Conservation (phyloP, 2,113 vertebrate genomes). For the Chunga burmeisteri region DNA sequence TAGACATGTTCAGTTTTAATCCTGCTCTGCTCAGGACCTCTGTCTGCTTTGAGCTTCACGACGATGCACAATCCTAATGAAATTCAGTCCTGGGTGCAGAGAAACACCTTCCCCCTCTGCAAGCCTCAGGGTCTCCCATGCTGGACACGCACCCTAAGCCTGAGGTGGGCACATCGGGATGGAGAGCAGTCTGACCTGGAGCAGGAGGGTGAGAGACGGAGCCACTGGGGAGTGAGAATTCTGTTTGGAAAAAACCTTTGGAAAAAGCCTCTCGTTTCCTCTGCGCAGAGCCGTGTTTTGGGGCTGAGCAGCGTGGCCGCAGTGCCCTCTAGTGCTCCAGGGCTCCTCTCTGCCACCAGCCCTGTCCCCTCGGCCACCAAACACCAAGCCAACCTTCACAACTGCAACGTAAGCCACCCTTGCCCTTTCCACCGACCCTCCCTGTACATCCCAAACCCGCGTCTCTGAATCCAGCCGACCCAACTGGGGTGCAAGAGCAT, state of each 20-base stretch:
- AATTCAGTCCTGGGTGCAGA: neutral
- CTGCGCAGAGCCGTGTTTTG: rapidly evolving
- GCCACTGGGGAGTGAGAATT: neutral
- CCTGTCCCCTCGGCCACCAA: neutral
- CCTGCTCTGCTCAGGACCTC: neutral
- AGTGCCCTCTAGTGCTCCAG: slow-evolving; percentile 65
- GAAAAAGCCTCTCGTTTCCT: neutral
- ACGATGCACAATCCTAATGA: neutral
- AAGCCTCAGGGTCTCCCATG: rapidly evolving
- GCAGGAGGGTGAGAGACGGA: neutral
- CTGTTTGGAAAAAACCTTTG: neutral
- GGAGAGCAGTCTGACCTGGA: neutral
- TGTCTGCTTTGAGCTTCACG: neutral
- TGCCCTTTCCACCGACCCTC: neutral
- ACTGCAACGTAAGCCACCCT: neutral
- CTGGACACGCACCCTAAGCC: rapidly evolving
- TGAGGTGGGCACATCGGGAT: rapidly evolving
- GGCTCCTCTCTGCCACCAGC: neutral
- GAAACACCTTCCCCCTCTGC: neutral
- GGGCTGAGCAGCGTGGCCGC: neutral
- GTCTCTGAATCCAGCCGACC: neutral
- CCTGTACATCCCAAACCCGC: neutral
- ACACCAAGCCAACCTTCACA: neutral
- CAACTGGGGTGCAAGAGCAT: rapidly evolving
- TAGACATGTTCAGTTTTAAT: neutral